Conservation (phyloP, 2,113 vertebrate genomes). For the Recurvirostra avosetta region DNA sequence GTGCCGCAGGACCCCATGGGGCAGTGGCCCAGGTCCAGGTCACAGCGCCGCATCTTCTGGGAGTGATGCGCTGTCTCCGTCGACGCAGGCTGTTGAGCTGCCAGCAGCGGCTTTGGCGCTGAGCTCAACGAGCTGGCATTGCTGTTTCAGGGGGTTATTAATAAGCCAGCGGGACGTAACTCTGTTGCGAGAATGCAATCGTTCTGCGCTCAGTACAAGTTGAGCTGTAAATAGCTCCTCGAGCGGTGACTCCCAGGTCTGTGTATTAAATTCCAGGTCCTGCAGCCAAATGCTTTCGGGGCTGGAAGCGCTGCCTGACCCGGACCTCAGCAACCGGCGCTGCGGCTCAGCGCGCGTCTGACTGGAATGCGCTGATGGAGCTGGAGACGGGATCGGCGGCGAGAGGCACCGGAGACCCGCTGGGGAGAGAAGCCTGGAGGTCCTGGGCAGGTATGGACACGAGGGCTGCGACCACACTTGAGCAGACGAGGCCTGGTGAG, state of each 20-base stretch:
- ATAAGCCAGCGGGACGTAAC: neutral
- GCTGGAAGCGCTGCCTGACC: neutral
- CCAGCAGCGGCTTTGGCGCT: neutral
- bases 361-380: neutral
- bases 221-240: neutral
- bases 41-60: neutral
- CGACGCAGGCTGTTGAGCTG: fast-evolving
- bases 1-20: neutral
- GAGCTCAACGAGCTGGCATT: neutral
- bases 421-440: neutral
- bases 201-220: fast-evolving
- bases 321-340: neutral
- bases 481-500: neutral
- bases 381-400: fast-evolving
- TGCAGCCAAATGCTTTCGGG: neutral
- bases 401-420: neutral
- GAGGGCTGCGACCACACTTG: neutral
- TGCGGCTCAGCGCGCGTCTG: fast-evolving
- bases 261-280: neutral
- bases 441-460: fast-evolving
- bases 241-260: neutral
- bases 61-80: fast-evolving
- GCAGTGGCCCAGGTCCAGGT: neutral
- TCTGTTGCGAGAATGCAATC: neutral
- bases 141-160: neutral